Conservation (phyloP, 2,113 vertebrate species). For the Gadus chalcogrammus region DNA sequence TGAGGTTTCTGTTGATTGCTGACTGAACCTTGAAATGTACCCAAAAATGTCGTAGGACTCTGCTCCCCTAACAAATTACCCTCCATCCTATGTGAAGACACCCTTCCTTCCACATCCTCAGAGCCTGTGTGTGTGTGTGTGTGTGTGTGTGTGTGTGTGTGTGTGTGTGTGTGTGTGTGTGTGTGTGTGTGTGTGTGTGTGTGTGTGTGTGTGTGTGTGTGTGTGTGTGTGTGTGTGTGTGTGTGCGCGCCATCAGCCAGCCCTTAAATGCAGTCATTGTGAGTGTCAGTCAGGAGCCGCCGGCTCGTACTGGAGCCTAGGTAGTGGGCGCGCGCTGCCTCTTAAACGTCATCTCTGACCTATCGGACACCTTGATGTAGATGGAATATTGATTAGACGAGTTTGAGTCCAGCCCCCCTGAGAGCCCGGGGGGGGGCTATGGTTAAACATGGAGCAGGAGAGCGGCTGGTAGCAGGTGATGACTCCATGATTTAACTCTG, state of each 20-base stretch:
- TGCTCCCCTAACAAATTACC: not conserved
- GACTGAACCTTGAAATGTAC: not conserved
- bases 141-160: not conserved
- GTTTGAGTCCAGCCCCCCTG: constrained; percentile 3
- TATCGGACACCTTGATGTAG: constrained; percentile 44
- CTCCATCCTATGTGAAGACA: not conserved
- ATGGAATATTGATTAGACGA: constrained; percentile 46
- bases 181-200: too few species aligned
- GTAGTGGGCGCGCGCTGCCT: not conserved
- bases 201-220: not conserved
- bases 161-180: too few species aligned
- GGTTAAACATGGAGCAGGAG: constrained; percentile 33
- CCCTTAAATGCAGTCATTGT: constrained; percentile 3
- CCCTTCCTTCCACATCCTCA: not conserved
- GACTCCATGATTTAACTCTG: constrained; percentile 35
- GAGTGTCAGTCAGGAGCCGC: constrained; percentile 4
- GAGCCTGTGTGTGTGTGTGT: not conserved
- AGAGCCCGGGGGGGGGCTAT: constrained; percentile 1
- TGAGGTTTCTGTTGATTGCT: too few species aligned
- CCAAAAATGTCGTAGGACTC: not conserved
- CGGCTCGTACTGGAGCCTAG: constrained; percentile 6
- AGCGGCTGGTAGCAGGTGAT: constrained; percentile 21
- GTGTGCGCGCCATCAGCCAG: not conserved
- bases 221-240: constrained; percentile 7
- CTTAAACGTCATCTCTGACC: constrained; percentile 45